phyloP scores from a whole-genome alignment of 2,797 vertebrate genomes.

The Hydrolagus colliei region DNA sequence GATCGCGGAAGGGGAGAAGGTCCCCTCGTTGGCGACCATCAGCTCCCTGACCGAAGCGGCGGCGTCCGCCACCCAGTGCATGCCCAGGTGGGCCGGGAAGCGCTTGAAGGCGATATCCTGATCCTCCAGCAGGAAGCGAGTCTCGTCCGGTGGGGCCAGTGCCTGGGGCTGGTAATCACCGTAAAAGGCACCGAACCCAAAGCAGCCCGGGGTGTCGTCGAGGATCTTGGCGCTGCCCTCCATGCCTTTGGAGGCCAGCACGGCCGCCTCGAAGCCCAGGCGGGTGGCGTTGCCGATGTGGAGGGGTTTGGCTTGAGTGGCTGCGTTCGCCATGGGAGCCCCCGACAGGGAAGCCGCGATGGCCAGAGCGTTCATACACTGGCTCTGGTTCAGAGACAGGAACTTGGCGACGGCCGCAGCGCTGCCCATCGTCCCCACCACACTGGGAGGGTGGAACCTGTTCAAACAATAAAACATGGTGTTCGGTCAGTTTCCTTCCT shows the following conservation, averaged over 20 bases:
- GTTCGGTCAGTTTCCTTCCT: not conserved
- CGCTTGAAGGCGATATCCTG: slow-evolving; percentile 80
- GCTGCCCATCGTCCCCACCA: slow-evolving; percentile 79
- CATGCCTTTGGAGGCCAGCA: slow-evolving; percentile 71
- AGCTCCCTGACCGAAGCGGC: slow-evolving; percentile 60
- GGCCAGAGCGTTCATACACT: slow-evolving; percentile 68
- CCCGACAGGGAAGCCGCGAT: slow-evolving; percentile 74
- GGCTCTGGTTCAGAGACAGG: slow-evolving; percentile 56
- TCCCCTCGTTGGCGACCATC: slow-evolving; percentile 49
- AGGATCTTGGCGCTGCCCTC: slow-evolving; percentile 68
- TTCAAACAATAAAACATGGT: not conserved
- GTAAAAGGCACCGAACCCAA: slow-evolving; percentile 75
- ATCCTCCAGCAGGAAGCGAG: slow-evolving; percentile 68
- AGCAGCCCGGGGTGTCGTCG: slow-evolving; percentile 65
- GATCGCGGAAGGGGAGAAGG: slow-evolving; percentile 55
- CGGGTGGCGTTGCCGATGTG: slow-evolving; percentile 75
- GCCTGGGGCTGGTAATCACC: slow-evolving; percentile 61
- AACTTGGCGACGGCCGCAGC: slow-evolving; percentile 72
- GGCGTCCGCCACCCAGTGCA: slow-evolving; percentile 80
- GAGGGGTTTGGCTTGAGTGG: slow-evolving; percentile 75
- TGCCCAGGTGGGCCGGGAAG: slow-evolving; percentile 77
- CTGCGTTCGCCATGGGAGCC: slow-evolving; percentile 84
- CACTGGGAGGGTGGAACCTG: slow-evolving; percentile 81
- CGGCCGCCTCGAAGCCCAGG: slow-evolving; percentile 72
- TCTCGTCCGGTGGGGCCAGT: slow-evolving; percentile 46